Conservation (phyloP, 2,113 vertebrate genomes). For the Hemicordylus capensis region DNA sequence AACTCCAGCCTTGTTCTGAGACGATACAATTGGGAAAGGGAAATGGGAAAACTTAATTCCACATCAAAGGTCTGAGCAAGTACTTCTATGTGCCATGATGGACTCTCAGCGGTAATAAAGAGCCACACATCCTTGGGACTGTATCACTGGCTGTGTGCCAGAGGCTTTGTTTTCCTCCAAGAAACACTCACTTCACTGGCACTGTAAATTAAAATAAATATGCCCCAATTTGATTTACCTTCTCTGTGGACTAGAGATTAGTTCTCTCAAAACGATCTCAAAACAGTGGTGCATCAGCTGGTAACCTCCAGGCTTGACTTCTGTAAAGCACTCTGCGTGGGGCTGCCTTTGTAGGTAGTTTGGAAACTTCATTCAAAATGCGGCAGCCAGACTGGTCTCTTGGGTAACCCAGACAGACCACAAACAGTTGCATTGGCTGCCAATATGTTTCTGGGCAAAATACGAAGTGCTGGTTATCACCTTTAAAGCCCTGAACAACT, state of each 20-base stretch:
- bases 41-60: background rate
- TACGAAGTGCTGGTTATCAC: too few relatives aligned
- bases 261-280: too few relatives aligned
- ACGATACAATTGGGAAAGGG: background rate
- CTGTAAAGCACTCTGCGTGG: too few relatives aligned
- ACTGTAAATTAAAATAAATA: background rate
- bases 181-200: background rate
- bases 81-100: background rate
- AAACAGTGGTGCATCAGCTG: too few relatives aligned
- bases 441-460: too few relatives aligned
- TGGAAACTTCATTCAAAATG: too few relatives aligned
- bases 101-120: background rate
- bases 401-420: too few relatives aligned
- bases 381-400: too few relatives aligned
- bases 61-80: background rate
- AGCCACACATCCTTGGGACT: background rate
- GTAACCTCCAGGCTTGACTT: too few relatives aligned
- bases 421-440: too few relatives aligned
- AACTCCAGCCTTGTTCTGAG: background rate
- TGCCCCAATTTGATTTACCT: background rate
- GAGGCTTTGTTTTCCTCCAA: background rate
- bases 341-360: too few relatives aligned
- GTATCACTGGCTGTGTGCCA: background rate
- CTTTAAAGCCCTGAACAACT: too few relatives aligned
- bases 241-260: background rate